phyloP scores from a whole-genome alignment of 2,113 vertebrate genomes.

The Struthidea cinerea region DNA sequence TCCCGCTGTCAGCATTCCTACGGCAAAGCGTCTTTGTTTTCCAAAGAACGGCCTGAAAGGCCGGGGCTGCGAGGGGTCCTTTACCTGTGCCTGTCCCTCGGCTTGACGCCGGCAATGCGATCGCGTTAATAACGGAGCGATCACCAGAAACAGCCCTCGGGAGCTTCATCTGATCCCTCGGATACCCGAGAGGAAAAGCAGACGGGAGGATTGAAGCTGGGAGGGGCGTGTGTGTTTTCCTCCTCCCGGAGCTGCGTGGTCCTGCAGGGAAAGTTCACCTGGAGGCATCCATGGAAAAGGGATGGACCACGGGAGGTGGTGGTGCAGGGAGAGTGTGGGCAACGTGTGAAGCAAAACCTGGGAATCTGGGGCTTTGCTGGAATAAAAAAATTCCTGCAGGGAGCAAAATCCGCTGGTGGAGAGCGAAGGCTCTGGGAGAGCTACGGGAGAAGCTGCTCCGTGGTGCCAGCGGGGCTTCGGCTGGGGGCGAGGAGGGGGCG shows the following conservation, averaged over 20 bases:
- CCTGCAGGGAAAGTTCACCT: not conserved
- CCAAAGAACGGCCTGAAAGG: not conserved
- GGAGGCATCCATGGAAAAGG: rapidly evolving
- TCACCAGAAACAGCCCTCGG: rapidly evolving
- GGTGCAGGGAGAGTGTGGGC: rapidly evolving
- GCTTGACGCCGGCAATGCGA: rapidly evolving
- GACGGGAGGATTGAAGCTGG: not conserved
- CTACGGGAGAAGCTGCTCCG: not conserved
- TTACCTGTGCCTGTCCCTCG: not conserved
- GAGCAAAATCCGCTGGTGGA: rapidly evolving
- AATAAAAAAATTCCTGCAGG: not conserved
- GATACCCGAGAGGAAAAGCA: not conserved
- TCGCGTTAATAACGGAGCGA: rapidly evolving
- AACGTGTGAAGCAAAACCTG: not conserved
- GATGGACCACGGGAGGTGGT: rapidly evolving
- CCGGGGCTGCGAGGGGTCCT: not conserved
- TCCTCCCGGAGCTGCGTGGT: not conserved
- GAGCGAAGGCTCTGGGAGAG: not conserved
- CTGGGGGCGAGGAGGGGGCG: not conserved
- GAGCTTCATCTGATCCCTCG: not conserved
- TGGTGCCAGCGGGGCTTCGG: not conserved
- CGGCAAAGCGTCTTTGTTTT: slow-evolving; percentile 4
- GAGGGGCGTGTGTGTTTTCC: rapidly evolving
- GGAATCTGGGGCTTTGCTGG: not conserved
- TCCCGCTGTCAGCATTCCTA: not conserved